phyloP scores from a whole-genome alignment of 2,888 invertebrate species.

The Nemotelus nigrinus region DNA sequence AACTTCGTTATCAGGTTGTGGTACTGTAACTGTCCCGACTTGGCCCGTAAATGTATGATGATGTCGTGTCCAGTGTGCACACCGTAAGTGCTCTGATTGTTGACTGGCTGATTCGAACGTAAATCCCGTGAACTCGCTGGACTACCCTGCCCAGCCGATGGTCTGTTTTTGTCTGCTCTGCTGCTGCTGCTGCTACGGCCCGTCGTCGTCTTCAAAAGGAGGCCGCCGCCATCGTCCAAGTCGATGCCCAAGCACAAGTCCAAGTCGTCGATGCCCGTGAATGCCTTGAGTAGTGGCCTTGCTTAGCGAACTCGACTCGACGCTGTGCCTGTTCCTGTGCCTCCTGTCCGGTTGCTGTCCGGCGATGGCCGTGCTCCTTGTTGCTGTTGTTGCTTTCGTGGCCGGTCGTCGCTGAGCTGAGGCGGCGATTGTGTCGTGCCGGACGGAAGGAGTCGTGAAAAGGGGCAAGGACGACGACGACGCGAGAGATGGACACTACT shows the following conservation, averaged over 20 bases:
- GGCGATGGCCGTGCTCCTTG: slow-evolving; percentile 32
- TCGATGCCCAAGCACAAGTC: slow-evolving; percentile 16
- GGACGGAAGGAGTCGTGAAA: slow-evolving; percentile 28
- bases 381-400: slow-evolving; percentile 32
- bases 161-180: slow-evolving; percentile 35
- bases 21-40: too few species aligned
- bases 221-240: slow-evolving; percentile 21
- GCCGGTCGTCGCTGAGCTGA: slow-evolving; percentile 8
- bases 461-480: slow-evolving; percentile 41
- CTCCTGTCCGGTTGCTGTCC: slow-evolving; percentile 30
- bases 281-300: slow-evolving; percentile 38
- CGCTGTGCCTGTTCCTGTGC: not conserved
- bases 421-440: slow-evolving; percentile 31
- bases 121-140: slow-evolving; percentile 23
- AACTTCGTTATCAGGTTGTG: too few species aligned
- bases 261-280: slow-evolving; percentile 26
- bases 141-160: slow-evolving; percentile 37
- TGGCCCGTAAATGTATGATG: too few species aligned
- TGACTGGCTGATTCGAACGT: slow-evolving; percentile 26
- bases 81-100: slow-evolving; percentile 14
- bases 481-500: slow-evolving; percentile 39
- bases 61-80: not conserved
- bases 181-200: not conserved
- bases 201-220: slow-evolving; percentile 21
- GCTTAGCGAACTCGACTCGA: slow-evolving; percentile 7